A percentile compares a stretch with the other conserved stretches of the same genome.
These are phyloP conservation scores for Myiothlypis chrysogaster DNA, from an alignment of 2,797 vertebrate genomes.

Conservation along the genomic window DNA sequence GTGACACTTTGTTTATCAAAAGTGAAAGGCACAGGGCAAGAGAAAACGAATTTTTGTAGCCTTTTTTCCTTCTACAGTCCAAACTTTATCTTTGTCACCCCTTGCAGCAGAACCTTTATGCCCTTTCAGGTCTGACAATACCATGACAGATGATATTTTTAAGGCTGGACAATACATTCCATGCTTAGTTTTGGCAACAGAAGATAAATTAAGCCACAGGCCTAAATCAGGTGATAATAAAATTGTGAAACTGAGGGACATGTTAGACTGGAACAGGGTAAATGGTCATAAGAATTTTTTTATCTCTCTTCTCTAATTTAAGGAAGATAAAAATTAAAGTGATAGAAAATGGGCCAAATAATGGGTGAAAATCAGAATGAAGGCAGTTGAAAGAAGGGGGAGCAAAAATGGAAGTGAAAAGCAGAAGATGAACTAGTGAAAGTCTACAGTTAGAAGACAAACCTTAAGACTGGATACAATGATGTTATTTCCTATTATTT, in stretches of 20 bases:
- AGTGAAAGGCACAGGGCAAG: neutral
- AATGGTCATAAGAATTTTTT: neutral
- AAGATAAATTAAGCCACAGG: neutral
- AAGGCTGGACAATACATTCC: neutral
- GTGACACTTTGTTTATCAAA: neutral
- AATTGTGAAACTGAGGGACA: neutral
- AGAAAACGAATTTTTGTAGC: neutral
- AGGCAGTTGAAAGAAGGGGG: neutral
- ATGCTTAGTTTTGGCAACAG: neutral
- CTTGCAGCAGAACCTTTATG: neutral
- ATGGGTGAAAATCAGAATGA: neutral
- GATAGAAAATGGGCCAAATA: neutral
- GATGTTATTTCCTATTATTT: neutral
- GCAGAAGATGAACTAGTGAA: constrained; percentile 43
- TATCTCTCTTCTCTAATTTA: neutral
- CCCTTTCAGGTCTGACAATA: neutral
- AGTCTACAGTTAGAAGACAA: constrained; percentile 1
- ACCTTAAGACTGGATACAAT: neutral
- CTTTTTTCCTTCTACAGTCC: neutral
- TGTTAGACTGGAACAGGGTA: neutral
- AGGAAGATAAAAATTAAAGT: neutral
- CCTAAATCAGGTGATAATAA: neutral
- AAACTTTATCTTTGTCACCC: neutral
- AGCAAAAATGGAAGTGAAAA: constrained; percentile 45
- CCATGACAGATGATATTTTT: neutral